phyloP scores from a whole-genome alignment of 2,797 vertebrate species.

The Phyllotis vaccarum region DNA sequence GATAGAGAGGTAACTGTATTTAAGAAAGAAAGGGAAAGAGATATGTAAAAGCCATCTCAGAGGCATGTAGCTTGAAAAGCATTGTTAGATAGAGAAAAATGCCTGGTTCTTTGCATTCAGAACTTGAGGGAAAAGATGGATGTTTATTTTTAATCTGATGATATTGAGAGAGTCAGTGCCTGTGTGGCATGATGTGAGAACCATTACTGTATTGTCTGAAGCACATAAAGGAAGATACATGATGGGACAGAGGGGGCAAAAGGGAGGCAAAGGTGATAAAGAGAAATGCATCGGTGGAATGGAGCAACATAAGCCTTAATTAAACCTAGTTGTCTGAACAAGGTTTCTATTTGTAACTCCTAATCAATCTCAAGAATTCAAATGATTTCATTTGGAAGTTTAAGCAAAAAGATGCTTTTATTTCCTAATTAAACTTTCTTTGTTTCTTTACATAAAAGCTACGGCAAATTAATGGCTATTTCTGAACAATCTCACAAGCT shows the following conservation, averaged over 20 bases:
- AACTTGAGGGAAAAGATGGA: not conserved
- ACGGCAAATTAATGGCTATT: not conserved
- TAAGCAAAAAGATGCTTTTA: not conserved
- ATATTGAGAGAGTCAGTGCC: not conserved
- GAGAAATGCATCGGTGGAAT: too few species aligned
- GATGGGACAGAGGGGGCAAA: not conserved
- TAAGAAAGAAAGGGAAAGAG: not conserved
- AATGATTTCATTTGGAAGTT: slow-evolving; percentile 32
- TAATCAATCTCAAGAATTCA: slow-evolving; percentile 32
- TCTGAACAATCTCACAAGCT: not conserved
- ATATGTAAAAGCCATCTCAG: not conserved
- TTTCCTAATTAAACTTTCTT: not conserved
- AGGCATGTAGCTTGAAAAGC: not conserved
- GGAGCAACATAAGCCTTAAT: not conserved
- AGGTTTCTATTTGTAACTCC: slow-evolving; percentile 41
- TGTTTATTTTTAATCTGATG: not conserved
- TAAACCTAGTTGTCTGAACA: not conserved
- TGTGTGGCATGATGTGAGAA: not conserved
- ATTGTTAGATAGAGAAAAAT: not conserved
- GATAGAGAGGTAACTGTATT: not conserved
- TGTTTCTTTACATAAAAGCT: not conserved
- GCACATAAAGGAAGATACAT: not conserved
- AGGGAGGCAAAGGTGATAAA: not conserved
- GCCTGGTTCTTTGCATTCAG: not conserved
- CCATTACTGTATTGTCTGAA: not conserved